Evolutionary conservation across 2,797 vertebrate genomes (phyloP).

Genomic region (Intellagama lesueurii): DNA sequence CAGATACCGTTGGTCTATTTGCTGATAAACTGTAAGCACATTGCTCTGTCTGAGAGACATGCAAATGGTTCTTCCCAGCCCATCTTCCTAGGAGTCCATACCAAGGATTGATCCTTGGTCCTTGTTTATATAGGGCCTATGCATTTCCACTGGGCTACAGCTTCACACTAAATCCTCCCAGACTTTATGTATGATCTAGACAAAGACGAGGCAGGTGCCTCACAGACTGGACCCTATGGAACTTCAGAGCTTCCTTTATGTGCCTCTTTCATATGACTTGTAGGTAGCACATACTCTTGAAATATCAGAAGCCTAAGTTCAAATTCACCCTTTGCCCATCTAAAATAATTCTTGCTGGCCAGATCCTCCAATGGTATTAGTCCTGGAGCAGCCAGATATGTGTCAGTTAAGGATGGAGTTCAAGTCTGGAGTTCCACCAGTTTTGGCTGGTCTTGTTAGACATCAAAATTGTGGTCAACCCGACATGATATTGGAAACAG

Average conservation of each 20-base stretch:
- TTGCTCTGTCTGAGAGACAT: neutral
- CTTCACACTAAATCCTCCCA: too few relatives aligned
- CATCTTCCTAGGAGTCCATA: neutral
- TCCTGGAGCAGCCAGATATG: neutral
- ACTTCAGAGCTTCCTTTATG: too few relatives aligned
- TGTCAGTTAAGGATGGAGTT: neutral
- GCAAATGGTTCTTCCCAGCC: neutral
- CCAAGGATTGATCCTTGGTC: neutral
- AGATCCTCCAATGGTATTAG: neutral
- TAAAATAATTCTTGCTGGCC: constrained; percentile 9
- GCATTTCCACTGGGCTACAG: too few relatives aligned
- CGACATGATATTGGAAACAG: neutral
- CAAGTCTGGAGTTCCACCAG: too few relatives aligned
- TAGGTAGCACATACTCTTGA: neutral
- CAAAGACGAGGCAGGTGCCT: neutral
- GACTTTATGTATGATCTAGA: too few relatives aligned
- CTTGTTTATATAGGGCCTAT: neutral
- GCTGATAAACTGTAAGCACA: too few relatives aligned
- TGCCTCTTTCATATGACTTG: neutral
- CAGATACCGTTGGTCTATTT: neutral
- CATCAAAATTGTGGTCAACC: neutral
- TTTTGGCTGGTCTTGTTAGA: neutral
- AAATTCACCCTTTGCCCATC: neutral
- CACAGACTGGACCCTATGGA: neutral
- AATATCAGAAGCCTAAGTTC: neutral